These are phyloP conservation scores for Microcebus griseorufus DNA, from an alignment of 2,113 vertebrate genomes.

Conservation along the genomic window DNA sequence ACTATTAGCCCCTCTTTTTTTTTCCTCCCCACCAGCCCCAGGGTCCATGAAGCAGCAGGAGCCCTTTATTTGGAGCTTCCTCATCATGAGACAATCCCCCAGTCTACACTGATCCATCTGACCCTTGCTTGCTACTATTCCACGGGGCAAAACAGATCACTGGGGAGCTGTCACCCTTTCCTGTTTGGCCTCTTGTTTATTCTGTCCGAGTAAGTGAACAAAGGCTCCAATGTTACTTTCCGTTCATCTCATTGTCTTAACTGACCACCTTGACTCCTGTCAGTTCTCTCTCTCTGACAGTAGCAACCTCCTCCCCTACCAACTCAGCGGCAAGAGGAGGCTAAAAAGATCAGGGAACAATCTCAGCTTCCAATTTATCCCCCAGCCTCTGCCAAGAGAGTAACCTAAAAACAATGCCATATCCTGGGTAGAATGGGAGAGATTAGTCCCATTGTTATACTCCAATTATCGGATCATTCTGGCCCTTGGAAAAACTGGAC, in stretches of 20 bases:
- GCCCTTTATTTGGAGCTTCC: background rate
- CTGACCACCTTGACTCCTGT: background rate
- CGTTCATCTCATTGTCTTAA: background rate
- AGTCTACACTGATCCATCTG: background rate
- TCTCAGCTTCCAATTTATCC: conserved; percentile 2
- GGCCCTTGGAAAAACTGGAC: background rate
- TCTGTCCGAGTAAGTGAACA: background rate
- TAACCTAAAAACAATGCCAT: background rate
- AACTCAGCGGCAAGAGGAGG: background rate
- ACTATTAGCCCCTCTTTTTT: too few relatives aligned
- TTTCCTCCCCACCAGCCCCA: too few relatives aligned
- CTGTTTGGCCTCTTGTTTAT: background rate
- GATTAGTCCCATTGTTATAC: background rate
- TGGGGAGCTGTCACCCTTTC: background rate
- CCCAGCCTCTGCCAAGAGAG: background rate
- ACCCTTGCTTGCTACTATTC: background rate
- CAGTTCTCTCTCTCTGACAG: background rate
- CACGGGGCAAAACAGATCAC: background rate
- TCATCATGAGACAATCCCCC: background rate
- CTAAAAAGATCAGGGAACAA: background rate
- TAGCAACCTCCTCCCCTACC: background rate
- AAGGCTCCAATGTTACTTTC: background rate
- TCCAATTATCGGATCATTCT: background rate
- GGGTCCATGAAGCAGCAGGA: background rate
- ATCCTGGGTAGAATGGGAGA: background rate